Conservation (phyloP, 2,888 invertebrate species). For the Frankliniella fusca region DNA sequence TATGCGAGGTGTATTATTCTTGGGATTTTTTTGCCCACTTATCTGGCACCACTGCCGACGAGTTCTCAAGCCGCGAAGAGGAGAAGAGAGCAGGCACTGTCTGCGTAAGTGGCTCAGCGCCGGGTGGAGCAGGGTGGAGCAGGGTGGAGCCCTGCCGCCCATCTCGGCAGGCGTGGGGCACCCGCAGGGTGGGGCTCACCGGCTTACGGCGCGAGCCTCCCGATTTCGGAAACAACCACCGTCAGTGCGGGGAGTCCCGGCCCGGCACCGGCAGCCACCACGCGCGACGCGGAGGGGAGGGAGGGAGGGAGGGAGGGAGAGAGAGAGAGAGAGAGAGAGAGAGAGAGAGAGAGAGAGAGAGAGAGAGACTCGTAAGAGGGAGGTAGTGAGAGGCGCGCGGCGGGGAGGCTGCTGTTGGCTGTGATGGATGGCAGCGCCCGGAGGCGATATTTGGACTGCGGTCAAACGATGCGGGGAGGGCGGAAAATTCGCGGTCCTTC, state of each 20-base stretch:
- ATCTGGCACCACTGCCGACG: too few species aligned
- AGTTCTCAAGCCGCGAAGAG: too few species aligned
- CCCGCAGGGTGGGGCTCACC: neutral
- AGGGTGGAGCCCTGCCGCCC: neutral
- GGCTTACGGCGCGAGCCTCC: too few species aligned
- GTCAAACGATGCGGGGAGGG: neutral
- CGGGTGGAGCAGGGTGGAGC: too few species aligned
- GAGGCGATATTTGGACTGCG: neutral
- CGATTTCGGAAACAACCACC: too few species aligned
- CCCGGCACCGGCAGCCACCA: too few species aligned
- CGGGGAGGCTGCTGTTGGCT: neutral
- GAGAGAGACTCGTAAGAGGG: neutral
- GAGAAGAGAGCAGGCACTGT: neutral
- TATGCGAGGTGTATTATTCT: too few species aligned
- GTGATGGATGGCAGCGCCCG: conserved; percentile 1
- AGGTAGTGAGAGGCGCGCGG: neutral
- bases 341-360: neutral
- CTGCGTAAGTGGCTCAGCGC: neutral
- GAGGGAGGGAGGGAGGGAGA: neutral
- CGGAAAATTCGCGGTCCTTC: neutral
- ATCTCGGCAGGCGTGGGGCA: neutral
- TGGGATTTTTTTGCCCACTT: too few species aligned
- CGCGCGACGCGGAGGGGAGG: neutral
- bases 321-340: too few species aligned
- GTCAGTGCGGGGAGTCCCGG: too few species aligned